Base-by-base conservation (phyloP, 2,113 vertebrate genomes). In the Tragelaphus scriptus region DNA sequence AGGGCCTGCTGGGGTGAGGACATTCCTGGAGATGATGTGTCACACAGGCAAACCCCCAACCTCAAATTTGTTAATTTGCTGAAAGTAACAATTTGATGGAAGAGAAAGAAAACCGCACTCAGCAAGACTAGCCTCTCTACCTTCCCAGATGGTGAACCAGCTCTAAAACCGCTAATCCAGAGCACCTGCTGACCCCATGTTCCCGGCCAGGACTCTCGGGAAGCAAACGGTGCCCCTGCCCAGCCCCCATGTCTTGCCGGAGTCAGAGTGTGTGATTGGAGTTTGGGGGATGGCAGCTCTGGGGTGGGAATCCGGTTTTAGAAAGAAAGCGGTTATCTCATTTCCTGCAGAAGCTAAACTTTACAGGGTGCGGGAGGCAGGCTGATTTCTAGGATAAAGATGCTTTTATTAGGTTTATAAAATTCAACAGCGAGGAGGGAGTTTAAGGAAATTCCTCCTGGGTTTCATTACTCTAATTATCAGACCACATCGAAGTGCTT, bases 381-480 rank as follows among this genome's bases (percentile, higher is more conserved):
- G 85, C 68, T 90, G 32, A 36, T 90, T 96, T 97, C 88, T 79
- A 68, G 98, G 97, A 93, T 97, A 53, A 94, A 97, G 96, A 97
- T 86, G 91, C 96, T 98, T 98, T 98, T 97, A 96, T 95, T 94
- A 51, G 95, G 80, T 96, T 98, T 97, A 92, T 98, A 94, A 95
- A 96, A 95, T 95, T 98, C 95, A 91, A 79, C 89, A 80, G 90
- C 58, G 98, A 98, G 94, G 98, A 98, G 98, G 98, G 98, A 98
- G 98, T 99, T 99, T 98, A 97, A 98, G 98, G 97, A 98, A 98
- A 98, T 98, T 99, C 99, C 99, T 90, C 99, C 98, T 98, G 98
- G 99, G 99, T 99, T 99, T 99, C 99, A 99, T 99, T 99, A 99
- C 99, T 99, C 99, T 99, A 99, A 99, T 99, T 99, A 99, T 99